Evolutionary conservation across 1,140 invertebrate genomes (phyloP), one percentile per base, ranked within the genome.

Genomic region (Drosophila lacertosa): DNA sequence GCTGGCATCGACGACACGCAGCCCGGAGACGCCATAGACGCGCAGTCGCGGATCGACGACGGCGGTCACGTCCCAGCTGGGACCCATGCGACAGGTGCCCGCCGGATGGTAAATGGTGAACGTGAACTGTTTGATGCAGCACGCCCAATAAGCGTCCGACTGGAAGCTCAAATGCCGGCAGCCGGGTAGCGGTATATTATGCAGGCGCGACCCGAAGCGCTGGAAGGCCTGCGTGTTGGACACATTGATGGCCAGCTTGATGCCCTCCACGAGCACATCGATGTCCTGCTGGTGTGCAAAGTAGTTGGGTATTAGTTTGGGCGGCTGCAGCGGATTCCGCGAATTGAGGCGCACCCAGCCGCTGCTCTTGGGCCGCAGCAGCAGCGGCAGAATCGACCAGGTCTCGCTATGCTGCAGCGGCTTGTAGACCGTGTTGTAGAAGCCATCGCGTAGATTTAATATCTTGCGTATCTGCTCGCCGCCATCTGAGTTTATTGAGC

Each of bases 241-340:
- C 10, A 97, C 92, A 59, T 95, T 94, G 77, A 97, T 93, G 0
- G 95, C 96, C 42, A 97, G 95, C 71, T 95, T 94, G 11, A 97
- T 97, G 1, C 96, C 97, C 81, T 97, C 96, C 0, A 95, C 94
- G 4, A 97, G 80, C 0, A 95, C 93, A 68, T 94, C 92, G 10
- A 97, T 93, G 70, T 97, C 97, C 74, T 96, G 94, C 63, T 94
- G 94, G 70, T 97, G 94, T 0, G 95, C 94, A 80, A 98, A 96
- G 79, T 98, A 98, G 79, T 98, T 98, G 0, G 98, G 97, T 90
- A 97, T 96, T n/a, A 99, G 96, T 3, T 95, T 93, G 0, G 98
- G 98, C 76, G 96, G 94, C 1, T 95, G 93, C 7, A 94, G 93
- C 0, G 98, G 98, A 92, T 99, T 95, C 22, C 92, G 93, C 29